phyloP scores from a whole-genome alignment of 2,797 vertebrate genomes.

The Falco biarmicus region DNA sequence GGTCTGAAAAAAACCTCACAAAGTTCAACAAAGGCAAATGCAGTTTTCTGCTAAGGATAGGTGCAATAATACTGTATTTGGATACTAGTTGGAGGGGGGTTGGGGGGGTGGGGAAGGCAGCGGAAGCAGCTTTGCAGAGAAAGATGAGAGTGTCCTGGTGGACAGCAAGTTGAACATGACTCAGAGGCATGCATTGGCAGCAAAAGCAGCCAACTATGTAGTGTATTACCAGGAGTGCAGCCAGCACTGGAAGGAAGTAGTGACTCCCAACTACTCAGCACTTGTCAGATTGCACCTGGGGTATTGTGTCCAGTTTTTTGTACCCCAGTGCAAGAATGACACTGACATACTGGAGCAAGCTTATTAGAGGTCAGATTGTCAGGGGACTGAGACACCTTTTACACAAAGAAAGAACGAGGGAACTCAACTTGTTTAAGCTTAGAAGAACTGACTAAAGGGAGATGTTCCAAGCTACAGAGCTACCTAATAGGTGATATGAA shows the following conservation, averaged over 20 bases:
- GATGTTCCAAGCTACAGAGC: neutral
- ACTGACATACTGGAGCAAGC: neutral
- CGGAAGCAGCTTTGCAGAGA: neutral
- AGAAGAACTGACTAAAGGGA: neutral
- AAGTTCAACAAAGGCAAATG: neutral
- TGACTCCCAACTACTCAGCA: neutral
- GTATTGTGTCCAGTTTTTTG: neutral
- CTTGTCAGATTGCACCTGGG: neutral
- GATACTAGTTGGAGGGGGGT: neutral
- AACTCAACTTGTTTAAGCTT: neutral
- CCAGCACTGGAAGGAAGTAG: neutral
- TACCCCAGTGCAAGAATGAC: neutral
- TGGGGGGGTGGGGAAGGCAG: too few species aligned
- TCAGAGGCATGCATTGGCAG: neutral
- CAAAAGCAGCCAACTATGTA: neutral
- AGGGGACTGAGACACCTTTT: neutral
- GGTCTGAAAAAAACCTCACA: neutral
- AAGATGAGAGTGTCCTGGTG: neutral
- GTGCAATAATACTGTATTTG: neutral
- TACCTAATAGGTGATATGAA: neutral
- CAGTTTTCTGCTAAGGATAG: neutral
- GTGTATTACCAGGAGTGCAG: neutral
- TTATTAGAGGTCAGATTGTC: neutral
- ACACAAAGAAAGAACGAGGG: neutral
- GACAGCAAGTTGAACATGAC: neutral